phyloP scores from a whole-genome alignment of 2,113 vertebrate genomes.

The Vanacampus margaritifer region DNA sequence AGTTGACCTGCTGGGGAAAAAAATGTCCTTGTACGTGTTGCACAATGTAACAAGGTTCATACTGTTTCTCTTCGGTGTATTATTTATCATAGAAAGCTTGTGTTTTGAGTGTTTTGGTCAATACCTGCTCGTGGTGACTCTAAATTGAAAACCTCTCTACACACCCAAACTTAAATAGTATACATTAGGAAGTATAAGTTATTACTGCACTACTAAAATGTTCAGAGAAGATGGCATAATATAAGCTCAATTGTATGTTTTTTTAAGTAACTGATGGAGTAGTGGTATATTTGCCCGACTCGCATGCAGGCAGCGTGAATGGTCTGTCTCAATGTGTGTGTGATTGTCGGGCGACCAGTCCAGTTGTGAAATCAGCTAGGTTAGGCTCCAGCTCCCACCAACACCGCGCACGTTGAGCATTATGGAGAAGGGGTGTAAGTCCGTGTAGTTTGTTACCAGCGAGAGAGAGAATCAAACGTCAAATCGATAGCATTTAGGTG shows the following conservation, averaged over 20 bases:
- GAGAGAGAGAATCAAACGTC: neutral
- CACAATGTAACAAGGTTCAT: neutral
- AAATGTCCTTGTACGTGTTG: neutral
- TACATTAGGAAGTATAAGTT: neutral
- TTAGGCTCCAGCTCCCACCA: neutral
- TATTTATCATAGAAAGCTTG: neutral
- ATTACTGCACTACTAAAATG: neutral
- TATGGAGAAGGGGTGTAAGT: neutral
- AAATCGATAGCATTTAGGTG: neutral
- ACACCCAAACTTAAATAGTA: neutral
- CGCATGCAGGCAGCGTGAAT: neutral
- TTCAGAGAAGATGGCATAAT: neutral
- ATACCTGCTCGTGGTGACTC: neutral
- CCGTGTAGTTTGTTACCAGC: neutral
- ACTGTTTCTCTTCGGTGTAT: neutral
- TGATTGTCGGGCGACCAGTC: neutral
- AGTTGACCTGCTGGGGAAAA: neutral
- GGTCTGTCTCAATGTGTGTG: neutral
- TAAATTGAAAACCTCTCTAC: neutral
- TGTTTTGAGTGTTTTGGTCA: neutral
- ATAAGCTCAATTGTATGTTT: neutral
- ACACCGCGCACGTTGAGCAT: neutral
- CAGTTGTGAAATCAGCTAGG: neutral
- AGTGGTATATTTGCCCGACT: neutral
- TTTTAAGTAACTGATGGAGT: neutral